Percentiles rank a stretch among this genome's conserved stretches.
These are phyloP conservation scores for Ameiurus melas DNA, from an alignment of 2,113 vertebrate genomes.

Conservation along the genomic window DNA sequence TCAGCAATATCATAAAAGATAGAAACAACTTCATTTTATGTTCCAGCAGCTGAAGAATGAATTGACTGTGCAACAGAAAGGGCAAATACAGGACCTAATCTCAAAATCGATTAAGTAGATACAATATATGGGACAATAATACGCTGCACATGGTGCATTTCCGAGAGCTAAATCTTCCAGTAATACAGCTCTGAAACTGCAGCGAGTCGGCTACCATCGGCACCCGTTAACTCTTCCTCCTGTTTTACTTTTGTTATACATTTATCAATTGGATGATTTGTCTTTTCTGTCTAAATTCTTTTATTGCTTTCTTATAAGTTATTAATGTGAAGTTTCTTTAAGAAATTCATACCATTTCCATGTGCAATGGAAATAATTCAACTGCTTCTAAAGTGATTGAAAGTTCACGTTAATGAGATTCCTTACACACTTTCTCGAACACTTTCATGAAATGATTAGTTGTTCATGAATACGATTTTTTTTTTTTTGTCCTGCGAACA, in stretches of 20 bases:
- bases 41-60: slow-evolving; percentile 6
- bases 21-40: background rate
- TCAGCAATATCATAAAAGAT: background rate
- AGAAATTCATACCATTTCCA: background rate
- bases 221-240: background rate
- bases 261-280: background rate
- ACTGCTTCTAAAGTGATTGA: background rate
- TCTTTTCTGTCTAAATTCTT: background rate
- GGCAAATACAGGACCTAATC: background rate
- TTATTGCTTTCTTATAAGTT: background rate
- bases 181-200: background rate
- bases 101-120: background rate
- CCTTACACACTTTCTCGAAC: background rate
- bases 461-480: background rate
- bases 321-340: background rate
- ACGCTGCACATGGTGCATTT: background rate
- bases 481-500: background rate
- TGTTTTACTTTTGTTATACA: background rate
- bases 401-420: background rate
- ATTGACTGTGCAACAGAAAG: background rate
- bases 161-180: background rate
- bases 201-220: background rate
- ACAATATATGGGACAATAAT: background rate
- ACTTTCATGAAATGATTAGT: background rate
- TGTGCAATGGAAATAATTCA: background rate